Conservation (phyloP, 2,888 invertebrate genomes). For the Julus scanicus region DNA sequence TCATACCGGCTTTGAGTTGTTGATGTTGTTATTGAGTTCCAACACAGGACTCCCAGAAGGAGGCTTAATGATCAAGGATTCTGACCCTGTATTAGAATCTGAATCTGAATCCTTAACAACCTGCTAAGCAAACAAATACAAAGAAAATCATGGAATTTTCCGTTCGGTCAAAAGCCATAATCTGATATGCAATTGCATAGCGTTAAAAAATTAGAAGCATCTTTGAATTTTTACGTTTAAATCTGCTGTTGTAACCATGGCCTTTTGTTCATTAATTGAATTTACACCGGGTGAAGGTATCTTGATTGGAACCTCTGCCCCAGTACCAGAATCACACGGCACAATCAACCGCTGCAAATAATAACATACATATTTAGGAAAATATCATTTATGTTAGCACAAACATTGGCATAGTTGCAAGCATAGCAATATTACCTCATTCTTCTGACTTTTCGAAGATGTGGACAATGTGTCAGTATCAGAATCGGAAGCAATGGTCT, state of each 20-base stretch:
- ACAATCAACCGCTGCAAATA: neutral
- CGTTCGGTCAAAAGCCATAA: no score
- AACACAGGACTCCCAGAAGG: neutral
- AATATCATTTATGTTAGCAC: neutral
- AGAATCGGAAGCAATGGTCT: neutral
- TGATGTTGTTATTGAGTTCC: neutral
- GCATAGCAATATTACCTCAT: no score
- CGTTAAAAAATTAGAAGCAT: no score
- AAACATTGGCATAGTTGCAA: no score
- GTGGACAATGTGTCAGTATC: neutral
- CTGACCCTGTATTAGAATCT: neutral
- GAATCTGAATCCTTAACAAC: neutral
- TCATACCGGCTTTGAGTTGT: neutral
- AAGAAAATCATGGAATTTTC: neutral
- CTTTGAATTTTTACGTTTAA: no score
- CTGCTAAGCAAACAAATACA: neutral
- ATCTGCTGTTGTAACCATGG: neutral
- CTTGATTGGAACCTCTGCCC: neutral
- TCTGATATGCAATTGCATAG: no score
- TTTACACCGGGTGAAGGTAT: neutral
- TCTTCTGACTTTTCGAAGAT: neutral
- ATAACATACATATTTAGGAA: neutral
- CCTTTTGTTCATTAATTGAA: neutral
- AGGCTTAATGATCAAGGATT: neutral
- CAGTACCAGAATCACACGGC: neutral